These are phyloP conservation scores for Bettongia penicillata DNA, from an alignment of 2,113 vertebrate species.

Conservation along the genomic window DNA sequence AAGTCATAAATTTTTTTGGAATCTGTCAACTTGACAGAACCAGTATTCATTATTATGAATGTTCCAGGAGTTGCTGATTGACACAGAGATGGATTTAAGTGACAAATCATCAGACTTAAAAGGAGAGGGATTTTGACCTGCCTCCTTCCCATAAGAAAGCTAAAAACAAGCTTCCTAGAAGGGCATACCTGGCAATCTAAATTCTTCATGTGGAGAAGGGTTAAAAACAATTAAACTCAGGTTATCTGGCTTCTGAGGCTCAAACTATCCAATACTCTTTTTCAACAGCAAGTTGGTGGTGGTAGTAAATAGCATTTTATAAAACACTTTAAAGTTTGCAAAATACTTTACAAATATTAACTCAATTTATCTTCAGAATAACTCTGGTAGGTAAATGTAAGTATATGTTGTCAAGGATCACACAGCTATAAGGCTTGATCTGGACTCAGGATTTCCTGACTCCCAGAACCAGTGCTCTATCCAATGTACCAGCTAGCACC, in stretches of 20 bases:
- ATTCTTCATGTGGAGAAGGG: not conserved
- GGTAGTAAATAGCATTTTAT: too few species aligned
- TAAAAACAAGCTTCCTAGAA: slow-evolving; percentile 9
- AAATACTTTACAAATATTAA: not conserved
- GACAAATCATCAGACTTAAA: not conserved
- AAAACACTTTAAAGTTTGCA: not conserved
- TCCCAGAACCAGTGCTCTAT: not conserved
- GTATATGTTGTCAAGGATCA: not conserved
- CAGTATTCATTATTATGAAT: not conserved
- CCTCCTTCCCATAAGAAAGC: not conserved
- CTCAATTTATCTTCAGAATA: too few species aligned
- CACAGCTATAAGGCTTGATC: not conserved
- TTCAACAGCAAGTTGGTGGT: too few species aligned
- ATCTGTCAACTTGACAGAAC: not conserved
- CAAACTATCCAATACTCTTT: too few species aligned
- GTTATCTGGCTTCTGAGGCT: too few species aligned
- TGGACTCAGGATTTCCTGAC: not conserved
- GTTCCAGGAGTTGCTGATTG: not conserved
- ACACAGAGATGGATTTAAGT: not conserved
- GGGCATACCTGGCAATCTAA: not conserved
- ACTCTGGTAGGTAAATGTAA: not conserved
- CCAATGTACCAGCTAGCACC: not conserved
- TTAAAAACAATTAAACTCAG: not conserved
- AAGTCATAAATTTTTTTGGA: not conserved
- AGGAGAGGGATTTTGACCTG: slow-evolving; percentile 8